Base-by-base conservation (phyloP, 2,113 vertebrate species). In the Cavia aperea region DNA sequence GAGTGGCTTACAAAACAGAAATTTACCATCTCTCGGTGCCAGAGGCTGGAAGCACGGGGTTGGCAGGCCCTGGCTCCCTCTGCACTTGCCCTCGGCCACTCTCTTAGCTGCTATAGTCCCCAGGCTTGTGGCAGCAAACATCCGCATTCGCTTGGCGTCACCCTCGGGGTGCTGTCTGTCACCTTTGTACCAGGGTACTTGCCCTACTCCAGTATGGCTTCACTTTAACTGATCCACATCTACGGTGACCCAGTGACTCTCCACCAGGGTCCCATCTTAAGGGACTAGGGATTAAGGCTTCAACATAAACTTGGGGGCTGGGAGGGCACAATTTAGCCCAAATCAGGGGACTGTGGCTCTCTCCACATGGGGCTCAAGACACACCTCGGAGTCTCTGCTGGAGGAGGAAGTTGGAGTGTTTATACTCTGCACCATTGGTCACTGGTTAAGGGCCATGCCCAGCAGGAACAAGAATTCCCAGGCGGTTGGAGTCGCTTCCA, bases 61-160 rank as follows among this genome's bases (percentile, higher is more conserved):
- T 7, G 0, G 26, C 11, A 36, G 43, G 75, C 21, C 16, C 3
- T 0, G 0, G 4, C 11, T 9, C 0, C 12, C 72, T 84, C 72
- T 24, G 49, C 23, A 36, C 36, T 39, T 29, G 86, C 26, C 21
- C 19, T 7, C 0, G 43, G 82, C 70, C 11, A 49, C 46, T 49
- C 70, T 56, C 31, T 46, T 12, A 49, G 62, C 33, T 63, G 7
- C 87, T 5, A 33, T 7, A 0, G 70, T 7, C 56, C 31, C 70
- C 77, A 3, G 15, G 18, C 79, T 56, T 19, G 51, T 9, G 7
- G 65, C 1, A 5, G 63, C 5, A 0, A 7, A n/a, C 13, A 39
- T 43, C 60, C 6, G 4, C 8, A 23, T 39, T n/a, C 31, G 5
- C 39, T 0, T 24, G 56, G 26, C 8, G 0, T 33, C 12, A 2